Base-by-base conservation (phyloP, 2,113 vertebrate genomes). In the Gallinago paraguaiae region DNA sequence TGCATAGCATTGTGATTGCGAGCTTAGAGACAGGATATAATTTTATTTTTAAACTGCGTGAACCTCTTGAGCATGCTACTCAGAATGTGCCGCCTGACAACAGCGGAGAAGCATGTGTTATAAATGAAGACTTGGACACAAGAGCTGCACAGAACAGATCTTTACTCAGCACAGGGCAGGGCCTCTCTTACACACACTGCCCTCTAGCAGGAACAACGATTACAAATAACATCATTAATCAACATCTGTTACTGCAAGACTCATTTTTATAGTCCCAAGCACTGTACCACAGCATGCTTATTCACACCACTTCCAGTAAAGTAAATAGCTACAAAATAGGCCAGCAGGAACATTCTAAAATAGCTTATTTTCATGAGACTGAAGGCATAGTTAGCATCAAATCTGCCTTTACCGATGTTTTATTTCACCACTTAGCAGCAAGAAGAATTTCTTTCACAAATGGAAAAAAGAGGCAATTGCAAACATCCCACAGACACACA, bases 81-180 rank as follows among this genome's bases (percentile, higher is more conserved):
- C 78, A 60, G 82, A 92, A 84, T 31, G 91, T 82, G 95, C 79
- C 1, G 1, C 88, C 94, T 94, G 90, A 96, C 90, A 90, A 90
- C 81, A 88, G 94, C 92, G 95, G 70, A 82, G 77, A 97, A 87
- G 90, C 90, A 93, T 3, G 75, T 96, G 91, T 96, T 97, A 96
- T 79, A 98, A 97, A 98, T 97, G 96, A 97, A 97, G 96, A 97
- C 95, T 97, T 98, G 95, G 96, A 97, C 96, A 98, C 95, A 91
- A 93, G 95, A 96, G 94, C 93, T 96, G 88, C 95, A 96, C 97
- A 97, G 96, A 96, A 97, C 88, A 97, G 96, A 86, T 93, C 94
- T 98, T 98, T 97, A 97, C 97, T 97, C 93, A 94, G 95, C 60
- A 96, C 87, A 97, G 95, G 92, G 93, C 86, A 94, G 95, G 92